Percentiles rank a stretch among this genome's conserved stretches.
Conservation (phyloP, 2,888 invertebrate species). For the Sericinus montela region DNA sequence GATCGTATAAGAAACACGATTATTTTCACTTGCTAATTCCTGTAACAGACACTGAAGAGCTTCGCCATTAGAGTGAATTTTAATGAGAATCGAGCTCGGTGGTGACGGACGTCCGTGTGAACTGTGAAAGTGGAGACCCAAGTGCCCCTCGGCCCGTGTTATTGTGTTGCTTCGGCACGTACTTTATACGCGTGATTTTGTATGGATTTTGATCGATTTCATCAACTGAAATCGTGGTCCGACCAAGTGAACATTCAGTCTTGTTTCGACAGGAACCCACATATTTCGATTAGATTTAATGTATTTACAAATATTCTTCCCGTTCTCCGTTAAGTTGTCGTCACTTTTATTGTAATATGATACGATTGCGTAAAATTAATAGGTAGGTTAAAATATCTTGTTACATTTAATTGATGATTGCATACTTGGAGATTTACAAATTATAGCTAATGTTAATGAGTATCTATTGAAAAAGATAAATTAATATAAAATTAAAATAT, state of each 20-base stretch:
- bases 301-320: conserved; percentile 61
- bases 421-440: conserved; percentile 73
- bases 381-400: conserved; percentile 75
- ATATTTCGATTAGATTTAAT: conserved; percentile 32
- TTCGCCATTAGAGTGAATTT: conserved; percentile 33
- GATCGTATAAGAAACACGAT: conserved; percentile 15
- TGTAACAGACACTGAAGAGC: conserved; percentile 32
- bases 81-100: conserved; percentile 40
- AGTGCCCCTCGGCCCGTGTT: conserved; percentile 17
- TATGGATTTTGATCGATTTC: conserved; percentile 69
- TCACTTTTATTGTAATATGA: conserved; percentile 52
- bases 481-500: conserved; percentile 65
- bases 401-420: conserved; percentile 71
- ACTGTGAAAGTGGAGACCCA: conserved; percentile 31
- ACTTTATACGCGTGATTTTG: conserved; percentile 30
- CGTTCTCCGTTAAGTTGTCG: conserved; percentile 57
- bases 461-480: conserved; percentile 65
- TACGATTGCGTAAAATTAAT: conserved; percentile 51
- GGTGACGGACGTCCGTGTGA: conserved; percentile 41
- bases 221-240: conserved; percentile 78
- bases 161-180: conserved; percentile 3
- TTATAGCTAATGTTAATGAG: conserved; percentile 77
- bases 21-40: conserved; percentile 22
- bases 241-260: conserved; percentile 77
- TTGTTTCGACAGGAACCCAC: conserved; percentile 68